Base-by-base conservation (phyloP, 1,140 invertebrate genomes). In the Drosophila willistoni region DNA sequence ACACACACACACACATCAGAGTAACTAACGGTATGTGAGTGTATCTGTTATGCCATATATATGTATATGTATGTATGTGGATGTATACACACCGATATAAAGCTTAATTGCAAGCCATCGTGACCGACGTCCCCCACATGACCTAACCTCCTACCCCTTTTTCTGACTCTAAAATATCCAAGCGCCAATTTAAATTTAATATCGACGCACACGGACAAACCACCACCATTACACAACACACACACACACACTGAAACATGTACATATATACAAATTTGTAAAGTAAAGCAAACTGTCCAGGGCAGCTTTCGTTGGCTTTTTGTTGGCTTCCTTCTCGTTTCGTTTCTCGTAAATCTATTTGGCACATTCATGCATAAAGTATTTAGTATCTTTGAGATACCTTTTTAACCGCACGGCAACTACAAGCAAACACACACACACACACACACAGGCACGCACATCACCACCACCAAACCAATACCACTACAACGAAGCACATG, bases 141-240 rank as follows among this genome's bases (percentile, higher is more conserved):
- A 71, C 70, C 67, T 36, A 47, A 25, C 17, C 59, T 17, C 12
- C 72, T 29, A n/a, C 44, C 25, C 5, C 57, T 22, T 41, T 41
- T 39, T 41, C 33, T 75, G 75, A 68, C 72, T 86, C 79, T 87
- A 77, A 79, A 86, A 86, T 87, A 83, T 87, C 76, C 83, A 69
- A 83, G 79, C 84, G 85, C 80, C 84, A 89, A 89, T 89, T 89
- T 89, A 89, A 89, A 89, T 89, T 89, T 89, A 89, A 89, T 89
- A 89, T 89, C 84, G 84, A 89, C 84, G 77, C 61, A 75, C 59
- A 78, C 77, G 69, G 59, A 63, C 76, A 77, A 77, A 57, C 74
- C 74, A 77, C 75, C 75, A 71, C 75, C 75, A 64, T 47, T 68
- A 63, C 44, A 68, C 41, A 66, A 33, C 64, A 70, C 55, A 62